Percentiles rank a stretch among this genome's conserved stretches.
phyloP scores from a whole-genome alignment of 1,140 invertebrate species.

The Ericerus pela region DNA sequence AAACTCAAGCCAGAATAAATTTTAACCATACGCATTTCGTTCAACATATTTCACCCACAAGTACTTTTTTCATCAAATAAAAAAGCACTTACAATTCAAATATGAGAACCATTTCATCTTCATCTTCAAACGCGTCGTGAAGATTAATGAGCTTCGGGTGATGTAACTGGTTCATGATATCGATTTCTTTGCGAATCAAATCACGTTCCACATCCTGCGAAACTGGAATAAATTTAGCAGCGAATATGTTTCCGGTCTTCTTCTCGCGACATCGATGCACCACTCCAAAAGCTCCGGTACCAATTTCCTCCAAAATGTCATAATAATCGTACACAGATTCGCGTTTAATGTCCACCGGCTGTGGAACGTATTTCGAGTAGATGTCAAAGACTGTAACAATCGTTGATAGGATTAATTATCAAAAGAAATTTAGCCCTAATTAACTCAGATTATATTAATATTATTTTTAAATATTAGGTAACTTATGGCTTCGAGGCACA shows the following conservation, averaged over 20 bases:
- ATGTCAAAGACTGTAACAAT: constrained; percentile 80
- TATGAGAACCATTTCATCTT: constrained; percentile 97
- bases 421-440: no score
- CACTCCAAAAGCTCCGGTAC: constrained; percentile 96
- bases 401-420: no score
- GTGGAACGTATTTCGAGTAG: constrained; percentile 90
- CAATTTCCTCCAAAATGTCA: constrained; percentile 97
- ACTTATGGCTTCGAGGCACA: no score
- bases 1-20: no score
- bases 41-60: neutral
- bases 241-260: constrained; percentile 90
- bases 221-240: constrained; percentile 97
- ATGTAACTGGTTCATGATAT: constrained; percentile 97
- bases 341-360: constrained; percentile 89
- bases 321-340: constrained; percentile 94
- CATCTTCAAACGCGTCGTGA: constrained; percentile 97
- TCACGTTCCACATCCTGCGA: constrained; percentile 91
- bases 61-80: neutral
- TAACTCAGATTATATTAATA: no score
- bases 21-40: no score
- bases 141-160: constrained; percentile 95
- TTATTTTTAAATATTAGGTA: no score
- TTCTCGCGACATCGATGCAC: constrained; percentile 94
- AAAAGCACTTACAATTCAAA: constrained; percentile 83
- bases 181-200: constrained; percentile 93